phyloP scores from a whole-genome alignment of 2,888 invertebrate genomes.

The Onthophagus sagittarius region DNA sequence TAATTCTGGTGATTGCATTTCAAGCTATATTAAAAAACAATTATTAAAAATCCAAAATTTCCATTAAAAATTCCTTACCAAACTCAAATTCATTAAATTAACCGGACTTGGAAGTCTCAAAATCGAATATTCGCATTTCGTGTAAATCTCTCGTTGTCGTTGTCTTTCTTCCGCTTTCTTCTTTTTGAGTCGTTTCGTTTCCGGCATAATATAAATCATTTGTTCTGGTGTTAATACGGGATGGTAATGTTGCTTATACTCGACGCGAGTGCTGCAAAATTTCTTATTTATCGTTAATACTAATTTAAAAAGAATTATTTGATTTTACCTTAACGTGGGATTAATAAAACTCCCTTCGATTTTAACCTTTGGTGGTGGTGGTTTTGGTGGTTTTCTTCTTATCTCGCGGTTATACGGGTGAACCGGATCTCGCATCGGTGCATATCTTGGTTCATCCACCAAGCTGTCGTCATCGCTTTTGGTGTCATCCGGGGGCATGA shows the following conservation, averaged over 20 bases:
- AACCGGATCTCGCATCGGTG: conserved; percentile 23
- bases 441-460: background rate
- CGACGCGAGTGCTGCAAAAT: conserved; percentile 21
- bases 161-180: conserved; percentile 15
- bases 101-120: conserved; percentile 37
- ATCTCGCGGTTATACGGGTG: conserved; percentile 15
- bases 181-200: conserved; percentile 6
- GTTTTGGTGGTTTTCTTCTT: conserved; percentile 14
- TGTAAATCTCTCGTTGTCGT: conserved; percentile 10
- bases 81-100: conserved; percentile 28
- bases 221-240: conserved; percentile 29
- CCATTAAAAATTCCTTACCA: too few species aligned
- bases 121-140: conserved; percentile 39
- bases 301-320: background rate
- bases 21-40: too few species aligned
- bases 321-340: conserved; percentile 25
- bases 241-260: conserved; percentile 13
- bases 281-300: background rate
- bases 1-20: conserved; percentile 41
- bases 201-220: conserved; percentile 24
- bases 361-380: conserved; percentile 4
- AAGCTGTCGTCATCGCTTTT: conserved; percentile 3
- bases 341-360: conserved; percentile 18
- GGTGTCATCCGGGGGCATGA: conserved; percentile 15
- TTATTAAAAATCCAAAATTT: too few species aligned